phyloP scores from a whole-genome alignment of 2,888 invertebrate genomes.

The Choristoneura rosaceana region DNA sequence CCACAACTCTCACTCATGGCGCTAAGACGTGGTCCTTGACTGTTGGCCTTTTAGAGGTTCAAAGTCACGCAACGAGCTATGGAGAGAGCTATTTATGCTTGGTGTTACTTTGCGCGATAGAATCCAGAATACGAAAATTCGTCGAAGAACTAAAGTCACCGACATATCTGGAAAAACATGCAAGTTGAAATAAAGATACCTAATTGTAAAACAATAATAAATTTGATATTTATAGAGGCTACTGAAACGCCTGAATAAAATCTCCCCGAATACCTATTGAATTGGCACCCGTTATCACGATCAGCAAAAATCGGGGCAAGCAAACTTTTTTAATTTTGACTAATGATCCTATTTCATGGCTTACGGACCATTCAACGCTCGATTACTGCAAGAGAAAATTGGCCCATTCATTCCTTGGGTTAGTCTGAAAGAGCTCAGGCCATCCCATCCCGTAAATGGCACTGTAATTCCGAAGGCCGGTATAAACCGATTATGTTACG shows the following conservation, averaged over 20 bases:
- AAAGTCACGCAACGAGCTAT: too few relatives aligned
- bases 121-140: too few relatives aligned
- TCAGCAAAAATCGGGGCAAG: slow-evolving; percentile 1
- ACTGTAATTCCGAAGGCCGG: slow-evolving; percentile 51
- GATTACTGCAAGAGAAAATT: slow-evolving; percentile 78
- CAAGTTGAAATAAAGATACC: too few relatives aligned
- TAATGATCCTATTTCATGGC: slow-evolving; percentile 78
- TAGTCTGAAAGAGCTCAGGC: slow-evolving; percentile 48
- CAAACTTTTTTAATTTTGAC: slow-evolving; percentile 39
- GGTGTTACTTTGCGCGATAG: too few relatives aligned
- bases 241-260: not conserved
- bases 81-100: too few relatives aligned
- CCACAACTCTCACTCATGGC: too few relatives aligned
- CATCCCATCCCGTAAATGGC: slow-evolving; percentile 62
- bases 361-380: slow-evolving; percentile 75
- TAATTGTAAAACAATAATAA: not conserved
- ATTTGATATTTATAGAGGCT: not conserved
- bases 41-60: too few relatives aligned
- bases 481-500: slow-evolving; percentile 24
- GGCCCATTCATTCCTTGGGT: slow-evolving; percentile 74
- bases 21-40: too few relatives aligned
- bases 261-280: not conserved
- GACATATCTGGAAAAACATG: too few relatives aligned
- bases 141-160: too few relatives aligned
- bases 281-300: slow-evolving; percentile 2